Conservation (phyloP, 2,888 invertebrate genomes). For the Tetanocera ferruginea region DNA sequence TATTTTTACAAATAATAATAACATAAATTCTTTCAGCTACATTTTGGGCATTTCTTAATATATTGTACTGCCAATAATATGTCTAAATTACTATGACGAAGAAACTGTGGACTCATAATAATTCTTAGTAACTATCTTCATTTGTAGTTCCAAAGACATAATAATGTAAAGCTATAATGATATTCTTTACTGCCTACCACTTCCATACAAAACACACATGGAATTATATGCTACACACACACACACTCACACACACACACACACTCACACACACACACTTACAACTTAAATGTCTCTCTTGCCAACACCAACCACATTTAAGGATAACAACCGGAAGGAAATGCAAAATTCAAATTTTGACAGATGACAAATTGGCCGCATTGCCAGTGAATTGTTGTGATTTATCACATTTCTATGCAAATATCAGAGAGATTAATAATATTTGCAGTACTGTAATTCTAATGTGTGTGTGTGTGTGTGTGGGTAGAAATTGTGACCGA, state of each 20-base stretch:
- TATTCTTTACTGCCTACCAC: background rate
- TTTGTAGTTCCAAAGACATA: background rate
- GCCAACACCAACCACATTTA: background rate
- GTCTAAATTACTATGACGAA: too few relatives aligned
- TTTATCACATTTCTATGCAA: slow-evolving; percentile 37
- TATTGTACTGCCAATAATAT: too few relatives aligned
- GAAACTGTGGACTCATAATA: too few relatives aligned
- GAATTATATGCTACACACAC: too few relatives aligned
- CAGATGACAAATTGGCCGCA: slow-evolving; percentile 39
- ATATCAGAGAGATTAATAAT: slow-evolving; percentile 35
- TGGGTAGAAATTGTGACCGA: background rate
- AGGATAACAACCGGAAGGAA: slow-evolving; percentile 20
- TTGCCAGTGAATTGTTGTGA: slow-evolving; percentile 34
- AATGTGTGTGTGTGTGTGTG: background rate
- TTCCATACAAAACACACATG: too few relatives aligned
- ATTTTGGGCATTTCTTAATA: too few relatives aligned
- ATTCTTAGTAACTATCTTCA: too few relatives aligned
- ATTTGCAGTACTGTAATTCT: slow-evolving; percentile 26
- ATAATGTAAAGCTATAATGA: background rate
- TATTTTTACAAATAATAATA: too few relatives aligned
- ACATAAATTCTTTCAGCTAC: too few relatives aligned
- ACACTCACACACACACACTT: background rate
- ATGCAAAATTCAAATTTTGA: slow-evolving; percentile 33
- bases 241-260: background rate
- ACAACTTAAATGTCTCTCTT: background rate